These are phyloP conservation scores for Amphiprion percula DNA, from an alignment of 2,113 vertebrate genomes.

Conservation along the genomic window DNA sequence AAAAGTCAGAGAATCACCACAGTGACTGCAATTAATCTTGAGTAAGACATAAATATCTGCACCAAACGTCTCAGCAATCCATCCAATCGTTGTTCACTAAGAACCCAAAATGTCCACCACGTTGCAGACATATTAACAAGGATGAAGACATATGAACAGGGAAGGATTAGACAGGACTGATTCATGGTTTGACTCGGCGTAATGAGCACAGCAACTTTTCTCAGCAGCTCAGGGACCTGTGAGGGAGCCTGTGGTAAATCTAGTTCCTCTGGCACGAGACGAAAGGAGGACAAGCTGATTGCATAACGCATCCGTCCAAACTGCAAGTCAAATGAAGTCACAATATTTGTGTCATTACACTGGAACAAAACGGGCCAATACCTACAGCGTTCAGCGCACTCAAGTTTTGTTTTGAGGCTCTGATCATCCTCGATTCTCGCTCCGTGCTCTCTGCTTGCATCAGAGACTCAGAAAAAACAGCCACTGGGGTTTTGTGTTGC, in stretches of 20 bases:
- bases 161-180: not conserved
- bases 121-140: not conserved
- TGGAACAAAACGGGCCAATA: constrained; percentile 25
- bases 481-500: constrained; percentile 14
- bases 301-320: constrained; percentile 31
- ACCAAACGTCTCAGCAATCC: not conserved
- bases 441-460: constrained; percentile 21
- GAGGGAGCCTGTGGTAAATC: constrained; percentile 39
- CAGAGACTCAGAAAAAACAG: constrained; percentile 37
- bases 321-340: constrained; percentile 44
- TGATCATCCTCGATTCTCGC: constrained; percentile 38
- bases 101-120: not conserved
- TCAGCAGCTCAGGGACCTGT: constrained; percentile 27
- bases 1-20: not conserved
- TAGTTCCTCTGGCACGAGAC: constrained; percentile 33
- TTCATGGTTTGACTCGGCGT: constrained; percentile 25
- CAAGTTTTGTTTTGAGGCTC: constrained; percentile 33
- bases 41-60: not conserved
- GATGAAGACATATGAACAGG: not conserved
- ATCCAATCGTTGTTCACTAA: not conserved
- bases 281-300: constrained; percentile 39
- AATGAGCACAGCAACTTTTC: constrained; percentile 23
- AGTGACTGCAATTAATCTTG: not conserved
- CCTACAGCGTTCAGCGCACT: constrained; percentile 14
- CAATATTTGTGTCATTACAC: constrained; percentile 52